Conservation (phyloP, 2,888 invertebrate genomes). For the Sericinus montela region DNA sequence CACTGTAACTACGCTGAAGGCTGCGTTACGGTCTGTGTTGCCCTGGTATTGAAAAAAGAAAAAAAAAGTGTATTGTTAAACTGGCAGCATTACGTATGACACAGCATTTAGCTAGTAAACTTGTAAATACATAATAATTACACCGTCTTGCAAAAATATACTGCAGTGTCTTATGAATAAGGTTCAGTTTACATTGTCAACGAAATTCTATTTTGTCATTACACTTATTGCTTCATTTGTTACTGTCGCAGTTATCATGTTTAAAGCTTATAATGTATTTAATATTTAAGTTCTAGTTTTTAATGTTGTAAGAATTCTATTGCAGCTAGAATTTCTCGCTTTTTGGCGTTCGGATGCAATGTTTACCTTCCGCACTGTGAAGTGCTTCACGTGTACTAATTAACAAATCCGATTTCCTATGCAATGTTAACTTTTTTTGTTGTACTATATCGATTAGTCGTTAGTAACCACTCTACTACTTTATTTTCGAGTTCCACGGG, state of each 20-base stretch:
- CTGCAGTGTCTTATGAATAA: background rate
- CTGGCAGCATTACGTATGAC: background rate
- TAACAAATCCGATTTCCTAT: background rate
- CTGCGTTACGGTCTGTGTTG: background rate
- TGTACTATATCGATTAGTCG: background rate
- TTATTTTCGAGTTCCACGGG: background rate
- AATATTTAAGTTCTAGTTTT: conserved; percentile 1
- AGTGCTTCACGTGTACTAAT: no score
- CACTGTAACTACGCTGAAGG: background rate
- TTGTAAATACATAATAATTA: no score
- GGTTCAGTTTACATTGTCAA: conserved; percentile 6
- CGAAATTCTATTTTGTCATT: background rate
- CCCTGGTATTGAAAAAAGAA: background rate
- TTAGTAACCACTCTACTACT: background rate
- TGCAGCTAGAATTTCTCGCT: conserved; percentile 3
- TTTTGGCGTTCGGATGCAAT: background rate
- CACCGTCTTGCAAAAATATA: background rate
- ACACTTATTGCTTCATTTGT: background rate
- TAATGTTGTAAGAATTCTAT: conserved; percentile 8
- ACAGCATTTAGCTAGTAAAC: background rate
- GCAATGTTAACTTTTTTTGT: conserved; percentile 8
- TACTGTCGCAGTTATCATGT: background rate
- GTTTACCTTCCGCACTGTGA: no score
- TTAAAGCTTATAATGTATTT: conserved; percentile 2
- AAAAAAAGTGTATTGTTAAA: no score